These are phyloP conservation scores for Chalcosyrphus nemorum DNA, from an alignment of 2,888 invertebrate genomes.

Conservation along the genomic window DNA sequence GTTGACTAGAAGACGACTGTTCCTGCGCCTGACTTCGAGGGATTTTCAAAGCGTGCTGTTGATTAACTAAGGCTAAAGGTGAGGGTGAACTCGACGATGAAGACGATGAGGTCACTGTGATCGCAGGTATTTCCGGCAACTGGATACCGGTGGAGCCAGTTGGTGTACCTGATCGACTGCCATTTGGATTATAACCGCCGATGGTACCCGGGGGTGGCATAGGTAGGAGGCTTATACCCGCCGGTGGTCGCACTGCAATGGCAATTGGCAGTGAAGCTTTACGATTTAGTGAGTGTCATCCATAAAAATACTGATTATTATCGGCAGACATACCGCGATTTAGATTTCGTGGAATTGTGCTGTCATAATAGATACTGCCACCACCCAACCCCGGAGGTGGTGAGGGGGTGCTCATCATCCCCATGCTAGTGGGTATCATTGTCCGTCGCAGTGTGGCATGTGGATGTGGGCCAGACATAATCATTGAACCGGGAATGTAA, in stretches of 20 bases:
- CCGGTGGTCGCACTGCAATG: conserved; percentile 77
- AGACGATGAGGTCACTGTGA: conserved; percentile 78
- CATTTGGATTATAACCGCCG: conserved; percentile 73
- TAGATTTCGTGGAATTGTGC: conserved; percentile 79
- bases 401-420: conserved; percentile 75
- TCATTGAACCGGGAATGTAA: conserved; percentile 79
- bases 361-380: conserved; percentile 79
- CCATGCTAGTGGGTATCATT: conserved; percentile 79
- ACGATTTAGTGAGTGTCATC: conserved; percentile 81
- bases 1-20: conserved; percentile 52
- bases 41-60: conserved; percentile 75
- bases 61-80: conserved; percentile 74
- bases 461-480: conserved; percentile 79
- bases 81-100: conserved; percentile 74
- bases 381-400: conserved; percentile 68
- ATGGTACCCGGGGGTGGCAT: conserved; percentile 77
- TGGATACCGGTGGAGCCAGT: conserved; percentile 73
- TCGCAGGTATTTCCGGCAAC: conserved; percentile 78
- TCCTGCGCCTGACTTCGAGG: conserved; percentile 68
- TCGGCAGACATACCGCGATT: conserved; percentile 78
- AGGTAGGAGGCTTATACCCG: conserved; percentile 78
- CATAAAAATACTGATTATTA: conserved; percentile 79
- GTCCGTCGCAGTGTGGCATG: conserved; percentile 80
- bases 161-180: conserved; percentile 76
- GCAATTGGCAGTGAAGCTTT: conserved; percentile 78